phyloP scores from a whole-genome alignment of 2,113 vertebrate species.

The Etia nguti region DNA sequence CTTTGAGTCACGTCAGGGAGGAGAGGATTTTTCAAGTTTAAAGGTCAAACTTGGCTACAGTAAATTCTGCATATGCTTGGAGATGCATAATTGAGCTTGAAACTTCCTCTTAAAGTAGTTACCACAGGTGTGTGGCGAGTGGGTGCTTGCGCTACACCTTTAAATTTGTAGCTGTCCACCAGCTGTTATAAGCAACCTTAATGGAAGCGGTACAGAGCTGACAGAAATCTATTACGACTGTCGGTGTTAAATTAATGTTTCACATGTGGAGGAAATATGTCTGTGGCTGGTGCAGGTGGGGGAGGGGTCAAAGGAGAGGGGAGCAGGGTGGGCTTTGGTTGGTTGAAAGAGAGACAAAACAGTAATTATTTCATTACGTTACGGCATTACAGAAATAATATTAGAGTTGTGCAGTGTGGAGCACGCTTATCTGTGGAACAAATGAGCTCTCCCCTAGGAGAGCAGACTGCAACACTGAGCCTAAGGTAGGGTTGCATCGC shows the following conservation, averaged over 20 bases:
- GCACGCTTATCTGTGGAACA: constrained; percentile 77
- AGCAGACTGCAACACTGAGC: constrained; percentile 79
- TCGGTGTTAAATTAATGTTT: constrained; percentile 59
- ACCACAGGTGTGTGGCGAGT: neutral
- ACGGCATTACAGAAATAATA: constrained; percentile 76
- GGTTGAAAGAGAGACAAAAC: constrained; percentile 65
- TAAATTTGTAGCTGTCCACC: neutral
- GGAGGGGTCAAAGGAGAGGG: constrained; percentile 9
- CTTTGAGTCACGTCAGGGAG: neutral
- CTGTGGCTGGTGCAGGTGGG: neutral
- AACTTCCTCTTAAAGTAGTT: neutral
- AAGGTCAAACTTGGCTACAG: neutral
- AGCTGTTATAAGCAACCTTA: neutral
- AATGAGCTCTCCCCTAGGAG: constrained; percentile 83
- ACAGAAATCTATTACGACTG: constrained; percentile 27
- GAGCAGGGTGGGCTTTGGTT: constrained; percentile 21
- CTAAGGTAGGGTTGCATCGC: constrained; percentile 81
- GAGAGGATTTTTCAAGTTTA: neutral
- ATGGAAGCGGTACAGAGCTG: neutral
- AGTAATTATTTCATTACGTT: constrained; percentile 80
- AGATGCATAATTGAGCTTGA: neutral
- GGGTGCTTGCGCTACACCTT: neutral
- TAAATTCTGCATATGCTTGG: neutral
- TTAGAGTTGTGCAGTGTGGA: constrained; percentile 68
- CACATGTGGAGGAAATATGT: constrained; percentile 33